Evolutionary conservation across 2,113 vertebrate genomes (phyloP).

Genomic region (Notechis scutatus): DNA sequence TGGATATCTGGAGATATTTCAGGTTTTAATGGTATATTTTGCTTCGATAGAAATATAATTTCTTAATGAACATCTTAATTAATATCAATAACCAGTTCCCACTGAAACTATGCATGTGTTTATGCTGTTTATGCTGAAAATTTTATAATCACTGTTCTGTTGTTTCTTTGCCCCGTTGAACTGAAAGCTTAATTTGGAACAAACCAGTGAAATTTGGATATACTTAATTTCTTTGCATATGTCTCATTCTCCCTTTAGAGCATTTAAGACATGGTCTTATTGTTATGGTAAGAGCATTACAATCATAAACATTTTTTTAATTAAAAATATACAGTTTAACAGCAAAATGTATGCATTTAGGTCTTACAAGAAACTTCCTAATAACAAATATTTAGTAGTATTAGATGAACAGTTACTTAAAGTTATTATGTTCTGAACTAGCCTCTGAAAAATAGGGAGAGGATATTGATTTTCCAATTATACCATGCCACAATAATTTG

Average conservation of each 20-base stretch:
- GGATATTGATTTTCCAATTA: constrained; percentile 21
- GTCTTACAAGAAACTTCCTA: constrained; percentile 45
- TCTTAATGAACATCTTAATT: neutral
- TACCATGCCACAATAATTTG: constrained; percentile 3
- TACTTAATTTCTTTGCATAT: constrained; percentile 8
- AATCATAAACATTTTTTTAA: constrained; percentile 48
- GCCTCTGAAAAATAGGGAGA: constrained; percentile 15
- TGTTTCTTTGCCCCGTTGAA: neutral
- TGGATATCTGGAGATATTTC: neutral
- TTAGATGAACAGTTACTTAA: neutral
- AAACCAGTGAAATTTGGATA: neutral
- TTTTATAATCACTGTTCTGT: neutral
- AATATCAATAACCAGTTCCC: neutral
- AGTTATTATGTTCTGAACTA: neutral
- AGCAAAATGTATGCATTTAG: constrained; percentile 35
- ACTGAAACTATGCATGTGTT: neutral
- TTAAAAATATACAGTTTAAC: constrained; percentile 44
- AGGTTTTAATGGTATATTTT: neutral
- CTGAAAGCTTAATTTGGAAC: neutral
- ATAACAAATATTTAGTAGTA: constrained; percentile 48
- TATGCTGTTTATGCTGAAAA: neutral
- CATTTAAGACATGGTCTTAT: constrained; percentile 34
- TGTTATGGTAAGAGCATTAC: constrained; percentile 26
- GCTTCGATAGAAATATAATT: neutral
- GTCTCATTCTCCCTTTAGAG: neutral